phyloP scores from a whole-genome alignment of 2,113 vertebrate species.

The Nothoprocta perdicaria region DNA sequence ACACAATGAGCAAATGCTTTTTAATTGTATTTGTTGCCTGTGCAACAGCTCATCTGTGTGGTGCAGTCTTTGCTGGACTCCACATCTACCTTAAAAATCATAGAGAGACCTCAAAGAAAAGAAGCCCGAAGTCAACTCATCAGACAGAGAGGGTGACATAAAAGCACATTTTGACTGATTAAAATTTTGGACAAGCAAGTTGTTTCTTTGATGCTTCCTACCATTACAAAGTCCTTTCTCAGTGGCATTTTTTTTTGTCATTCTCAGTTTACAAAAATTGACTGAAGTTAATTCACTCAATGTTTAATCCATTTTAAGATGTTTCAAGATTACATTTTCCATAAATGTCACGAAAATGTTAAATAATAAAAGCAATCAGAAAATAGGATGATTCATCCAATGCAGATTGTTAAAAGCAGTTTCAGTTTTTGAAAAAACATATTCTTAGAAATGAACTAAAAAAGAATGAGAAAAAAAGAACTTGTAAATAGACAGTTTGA shows the following conservation, averaged over 20 bases:
- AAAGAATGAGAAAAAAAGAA: background rate
- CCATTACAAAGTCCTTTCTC: background rate
- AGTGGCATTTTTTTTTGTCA: background rate
- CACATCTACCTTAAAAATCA: background rate
- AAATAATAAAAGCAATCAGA: background rate
- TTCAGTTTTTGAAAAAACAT: background rate
- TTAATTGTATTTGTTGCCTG: background rate
- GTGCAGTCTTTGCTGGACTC: background rate
- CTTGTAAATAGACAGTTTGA: background rate
- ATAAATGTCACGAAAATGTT: background rate
- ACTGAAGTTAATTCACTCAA: background rate
- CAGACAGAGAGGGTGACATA: background rate
- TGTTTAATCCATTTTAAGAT: background rate
- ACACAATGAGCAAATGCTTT: background rate
- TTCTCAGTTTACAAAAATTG: background rate
- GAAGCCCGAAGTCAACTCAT: fast-evolving
- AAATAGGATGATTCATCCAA: background rate
- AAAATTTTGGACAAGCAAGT: background rate
- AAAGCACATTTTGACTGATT: background rate
- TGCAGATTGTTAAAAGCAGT: background rate
- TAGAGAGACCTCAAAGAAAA: background rate
- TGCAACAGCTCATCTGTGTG: background rate
- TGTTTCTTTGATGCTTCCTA: background rate
- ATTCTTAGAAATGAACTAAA: background rate
- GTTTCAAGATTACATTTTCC: background rate